A percentile compares a stretch with the other conserved stretches of the same genome.
phyloP scores from a whole-genome alignment of 1,140 invertebrate genomes.

The Microplitis mediator region DNA sequence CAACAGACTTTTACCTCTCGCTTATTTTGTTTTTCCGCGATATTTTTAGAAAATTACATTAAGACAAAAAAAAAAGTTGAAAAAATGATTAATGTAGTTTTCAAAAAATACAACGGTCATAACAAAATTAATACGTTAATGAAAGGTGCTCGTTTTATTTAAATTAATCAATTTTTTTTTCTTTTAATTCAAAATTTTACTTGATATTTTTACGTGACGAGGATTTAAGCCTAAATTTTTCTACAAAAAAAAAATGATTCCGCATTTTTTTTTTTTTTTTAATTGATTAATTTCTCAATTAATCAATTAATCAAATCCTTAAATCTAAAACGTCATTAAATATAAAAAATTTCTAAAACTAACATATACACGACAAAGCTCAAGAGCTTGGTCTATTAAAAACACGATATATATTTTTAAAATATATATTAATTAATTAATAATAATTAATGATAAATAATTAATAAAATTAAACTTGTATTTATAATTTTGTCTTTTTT shows the following conservation, averaged over 20 bases:
- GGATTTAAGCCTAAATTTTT: too few relatives aligned
- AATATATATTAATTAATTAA: conserved; percentile 15
- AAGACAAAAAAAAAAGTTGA: too few relatives aligned
- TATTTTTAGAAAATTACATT: too few relatives aligned
- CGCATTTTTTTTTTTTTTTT: background rate
- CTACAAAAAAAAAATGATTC: background rate
- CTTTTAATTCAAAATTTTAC: conserved; percentile 15
- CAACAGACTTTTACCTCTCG: conserved; percentile 34
- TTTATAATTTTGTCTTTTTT: conserved; percentile 14
- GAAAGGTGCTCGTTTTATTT: conserved; percentile 23
- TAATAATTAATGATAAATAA: background rate
- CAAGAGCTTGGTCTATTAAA: conserved; percentile 1
- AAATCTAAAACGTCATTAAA: conserved; percentile 8
- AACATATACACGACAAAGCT: conserved; percentile 18
- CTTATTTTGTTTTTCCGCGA: conserved; percentile 27
- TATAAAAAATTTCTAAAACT: background rate
- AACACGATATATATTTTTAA: background rate
- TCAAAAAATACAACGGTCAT: too few relatives aligned
- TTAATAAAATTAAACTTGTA: background rate
- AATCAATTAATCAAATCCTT: background rate
- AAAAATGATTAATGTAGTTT: too few relatives aligned
- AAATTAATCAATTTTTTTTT: background rate
- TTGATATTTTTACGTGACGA: background rate
- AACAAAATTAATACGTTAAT: conserved; percentile 26
- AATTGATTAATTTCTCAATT: background rate